Evolutionary conservation across 2,113 vertebrate genomes (phyloP).

Genomic region (Bujurquina vittata): DNA sequence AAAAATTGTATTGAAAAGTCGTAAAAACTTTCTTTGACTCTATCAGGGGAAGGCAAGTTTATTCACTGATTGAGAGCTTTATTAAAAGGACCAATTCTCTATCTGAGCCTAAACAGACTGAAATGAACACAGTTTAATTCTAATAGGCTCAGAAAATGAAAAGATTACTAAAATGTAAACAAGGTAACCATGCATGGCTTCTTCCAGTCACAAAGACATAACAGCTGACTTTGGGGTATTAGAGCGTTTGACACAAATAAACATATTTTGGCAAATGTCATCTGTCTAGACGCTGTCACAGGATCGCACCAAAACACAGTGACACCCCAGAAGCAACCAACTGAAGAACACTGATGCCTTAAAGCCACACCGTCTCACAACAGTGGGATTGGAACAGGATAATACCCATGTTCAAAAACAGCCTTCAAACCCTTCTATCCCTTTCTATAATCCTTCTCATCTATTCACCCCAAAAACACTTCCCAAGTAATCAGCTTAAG

Average conservation of each 20-base stretch:
- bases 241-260: conserved; percentile 45
- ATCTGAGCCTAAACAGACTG: background rate
- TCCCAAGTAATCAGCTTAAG: conserved; percentile 60
- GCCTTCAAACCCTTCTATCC: conserved; percentile 23
- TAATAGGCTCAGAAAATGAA: background rate
- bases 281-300: conserved; percentile 40
- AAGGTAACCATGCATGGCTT: background rate
- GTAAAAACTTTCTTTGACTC: background rate
- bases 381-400: conserved; percentile 47
- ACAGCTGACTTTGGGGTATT: conserved; percentile 25
- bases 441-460: conserved; percentile 48
- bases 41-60: background rate
- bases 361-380: conserved; percentile 44
- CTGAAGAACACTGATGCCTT: conserved; percentile 27
- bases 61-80: rapidly evolving
- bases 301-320: conserved; percentile 19
- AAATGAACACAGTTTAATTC: background rate
- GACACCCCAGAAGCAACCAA: conserved; percentile 27
- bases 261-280: conserved; percentile 19
- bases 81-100: background rate
- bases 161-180: background rate
- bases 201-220: background rate
- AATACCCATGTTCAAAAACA: conserved; percentile 61
- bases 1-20: background rate
- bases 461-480: conserved; percentile 37